These are phyloP conservation scores for Gastracanthus pulcherrimus DNA, from an alignment of 2,888 invertebrate genomes.

Conservation along the genomic window DNA sequence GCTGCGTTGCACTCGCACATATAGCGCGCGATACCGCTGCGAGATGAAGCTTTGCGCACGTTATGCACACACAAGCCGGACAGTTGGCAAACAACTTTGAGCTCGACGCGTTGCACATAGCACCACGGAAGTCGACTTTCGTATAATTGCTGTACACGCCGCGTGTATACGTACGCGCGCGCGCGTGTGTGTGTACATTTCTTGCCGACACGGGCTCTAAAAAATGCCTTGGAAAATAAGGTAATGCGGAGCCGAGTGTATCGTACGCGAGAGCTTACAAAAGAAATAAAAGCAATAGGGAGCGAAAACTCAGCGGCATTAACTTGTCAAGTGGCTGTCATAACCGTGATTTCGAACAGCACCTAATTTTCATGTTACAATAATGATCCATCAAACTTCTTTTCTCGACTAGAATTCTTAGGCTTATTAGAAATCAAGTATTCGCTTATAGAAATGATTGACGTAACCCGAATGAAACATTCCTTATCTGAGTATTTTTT, in stretches of 20 bases:
- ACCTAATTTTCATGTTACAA: slow-evolving; percentile 44
- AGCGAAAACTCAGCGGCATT: slow-evolving; percentile 32
- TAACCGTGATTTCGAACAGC: slow-evolving; percentile 26
- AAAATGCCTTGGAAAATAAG: slow-evolving; percentile 15
- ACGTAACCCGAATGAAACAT: not conserved
- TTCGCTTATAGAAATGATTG: not conserved
- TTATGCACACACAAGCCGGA: slow-evolving; percentile 37
- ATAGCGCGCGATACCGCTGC: no score
- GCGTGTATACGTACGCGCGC: not conserved
- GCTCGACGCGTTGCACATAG: not conserved
- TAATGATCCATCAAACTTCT: slow-evolving; percentile 21
- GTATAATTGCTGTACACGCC: slow-evolving; percentile 22
- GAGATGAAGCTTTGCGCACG: slow-evolving; percentile 13
- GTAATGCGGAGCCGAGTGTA: not conserved
- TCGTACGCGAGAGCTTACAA: not conserved
- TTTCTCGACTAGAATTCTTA: not conserved
- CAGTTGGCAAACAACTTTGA: slow-evolving; percentile 43
- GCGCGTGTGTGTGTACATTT: not conserved
- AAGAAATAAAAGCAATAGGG: slow-evolving; percentile 8
- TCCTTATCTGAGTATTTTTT: not conserved
- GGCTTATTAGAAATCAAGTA: slow-evolving; percentile 23
- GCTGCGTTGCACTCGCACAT: not conserved
- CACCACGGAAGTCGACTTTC: slow-evolving; percentile 40
- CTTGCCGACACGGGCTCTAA: not conserved
- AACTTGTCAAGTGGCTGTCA: slow-evolving; percentile 42